These are phyloP conservation scores for Nesoenas mayeri DNA, from an alignment of 2,113 vertebrate species.

Conservation along the genomic window DNA sequence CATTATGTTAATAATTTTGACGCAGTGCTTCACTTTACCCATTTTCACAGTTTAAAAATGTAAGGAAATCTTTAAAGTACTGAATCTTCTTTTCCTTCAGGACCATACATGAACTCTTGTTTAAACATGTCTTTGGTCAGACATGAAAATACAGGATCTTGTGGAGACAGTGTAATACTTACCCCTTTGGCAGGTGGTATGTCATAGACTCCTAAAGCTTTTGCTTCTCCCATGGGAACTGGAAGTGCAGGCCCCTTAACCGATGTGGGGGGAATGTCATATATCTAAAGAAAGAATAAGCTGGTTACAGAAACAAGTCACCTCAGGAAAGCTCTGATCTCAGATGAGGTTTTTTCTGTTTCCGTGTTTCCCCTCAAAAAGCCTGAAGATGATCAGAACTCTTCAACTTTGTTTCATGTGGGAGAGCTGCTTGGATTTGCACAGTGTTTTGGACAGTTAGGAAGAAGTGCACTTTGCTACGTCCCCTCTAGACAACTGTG, in stretches of 20 bases:
- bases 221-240: constrained; percentile 69
- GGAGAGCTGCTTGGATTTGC: not conserved
- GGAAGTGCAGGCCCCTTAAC: constrained; percentile 69
- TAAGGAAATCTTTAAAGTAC: not conserved
- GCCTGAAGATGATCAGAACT: not conserved
- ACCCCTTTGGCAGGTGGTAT: constrained; percentile 84
- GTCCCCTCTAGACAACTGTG: not conserved
- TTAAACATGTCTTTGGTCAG: not conserved
- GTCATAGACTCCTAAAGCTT: constrained; percentile 87
- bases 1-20: not conserved
- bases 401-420: not conserved
- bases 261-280: constrained; percentile 87
- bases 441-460: not conserved
- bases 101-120: not conserved
- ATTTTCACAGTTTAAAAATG: not conserved
- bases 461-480: not conserved
- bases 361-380: not conserved
- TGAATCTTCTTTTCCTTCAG: not conserved
- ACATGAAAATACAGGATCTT: not conserved
- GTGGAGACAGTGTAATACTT: constrained; percentile 19
- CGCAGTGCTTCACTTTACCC: not conserved
- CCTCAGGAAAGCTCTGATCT: not conserved
- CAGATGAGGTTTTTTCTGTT: not conserved
- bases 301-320: not conserved
- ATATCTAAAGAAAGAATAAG: constrained; percentile 81